Percentiles rank a stretch among this genome's conserved stretches.
phyloP scores from a whole-genome alignment of 2,797 vertebrate genomes.

The Sardinella longiceps region DNA sequence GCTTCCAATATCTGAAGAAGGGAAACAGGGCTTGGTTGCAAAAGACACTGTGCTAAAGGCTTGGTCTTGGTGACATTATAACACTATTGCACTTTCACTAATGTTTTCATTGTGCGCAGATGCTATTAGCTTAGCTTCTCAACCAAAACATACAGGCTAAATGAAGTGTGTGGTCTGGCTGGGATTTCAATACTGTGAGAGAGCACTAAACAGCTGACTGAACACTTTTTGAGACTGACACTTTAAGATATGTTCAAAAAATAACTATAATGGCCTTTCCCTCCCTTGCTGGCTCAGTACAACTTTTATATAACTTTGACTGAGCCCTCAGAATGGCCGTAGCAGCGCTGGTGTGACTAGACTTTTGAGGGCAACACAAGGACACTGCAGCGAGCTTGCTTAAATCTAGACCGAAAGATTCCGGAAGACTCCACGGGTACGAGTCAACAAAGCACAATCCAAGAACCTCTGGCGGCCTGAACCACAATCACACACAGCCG shows the following conservation, averaged over 20 bases:
- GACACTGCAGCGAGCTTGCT: neutral
- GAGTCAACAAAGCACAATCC: neutral
- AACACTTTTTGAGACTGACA: neutral
- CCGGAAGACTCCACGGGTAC: neutral
- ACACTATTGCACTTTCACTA: neutral
- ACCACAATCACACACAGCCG: neutral
- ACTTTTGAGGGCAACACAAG: neutral
- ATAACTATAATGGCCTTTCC: neutral
- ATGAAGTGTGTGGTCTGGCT: neutral
- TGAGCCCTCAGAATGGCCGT: neutral
- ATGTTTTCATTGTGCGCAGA: neutral
- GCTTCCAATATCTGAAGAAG: neutral
- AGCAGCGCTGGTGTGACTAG: neutral
- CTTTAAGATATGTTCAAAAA: neutral
- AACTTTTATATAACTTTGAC: neutral
- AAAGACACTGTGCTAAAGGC: neutral
- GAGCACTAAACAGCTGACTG: neutral
- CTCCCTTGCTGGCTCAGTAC: neutral
- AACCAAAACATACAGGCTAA: conserved; percentile 16
- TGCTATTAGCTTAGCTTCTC: neutral
- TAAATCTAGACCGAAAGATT: neutral
- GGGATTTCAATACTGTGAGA: neutral
- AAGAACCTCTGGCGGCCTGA: neutral
- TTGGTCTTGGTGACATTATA: neutral
- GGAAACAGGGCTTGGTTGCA: neutral